Conservation (phyloP, 2,113 vertebrate species). For the Capricornis sumatraensis region DNA sequence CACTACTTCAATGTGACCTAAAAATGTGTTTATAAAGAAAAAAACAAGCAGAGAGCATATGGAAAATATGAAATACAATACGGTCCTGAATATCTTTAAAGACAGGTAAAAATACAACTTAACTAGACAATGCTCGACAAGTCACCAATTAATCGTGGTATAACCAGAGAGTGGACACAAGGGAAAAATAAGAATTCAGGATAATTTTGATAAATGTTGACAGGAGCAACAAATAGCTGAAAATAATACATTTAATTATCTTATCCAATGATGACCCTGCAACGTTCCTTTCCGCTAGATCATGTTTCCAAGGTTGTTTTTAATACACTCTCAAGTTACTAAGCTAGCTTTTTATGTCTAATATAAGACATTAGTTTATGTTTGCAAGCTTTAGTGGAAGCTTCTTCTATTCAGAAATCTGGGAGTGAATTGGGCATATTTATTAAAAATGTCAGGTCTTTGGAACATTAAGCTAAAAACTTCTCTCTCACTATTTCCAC, state of each 20-base stretch:
- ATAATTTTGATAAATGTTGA: slow-evolving; percentile 32
- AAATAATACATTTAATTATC: not conserved
- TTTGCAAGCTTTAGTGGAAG: not conserved
- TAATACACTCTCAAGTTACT: not conserved
- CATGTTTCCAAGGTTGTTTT: not conserved
- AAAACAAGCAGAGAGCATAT: not conserved
- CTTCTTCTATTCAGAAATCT: not conserved
- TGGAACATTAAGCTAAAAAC: not conserved
- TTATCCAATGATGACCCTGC: not conserved
- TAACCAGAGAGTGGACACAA: not conserved
- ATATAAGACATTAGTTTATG: not conserved
- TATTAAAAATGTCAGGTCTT: not conserved
- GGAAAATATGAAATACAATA: slow-evolving; percentile 26
- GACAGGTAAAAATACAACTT: not conserved
- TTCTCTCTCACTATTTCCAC: not conserved
- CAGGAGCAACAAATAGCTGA: not conserved
- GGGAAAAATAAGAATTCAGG: slow-evolving; percentile 3
- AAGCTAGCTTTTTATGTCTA: not conserved
- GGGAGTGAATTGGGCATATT: not conserved
- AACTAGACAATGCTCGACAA: not conserved
- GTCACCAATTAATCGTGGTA: not conserved
- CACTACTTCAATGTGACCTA: slow-evolving; percentile 98
- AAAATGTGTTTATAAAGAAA: slow-evolving; percentile 58
- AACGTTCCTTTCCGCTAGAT: not conserved
- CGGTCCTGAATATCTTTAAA: not conserved